Conservation (phyloP, 2,888 invertebrate species). For the Tenthredo amoena region DNA sequence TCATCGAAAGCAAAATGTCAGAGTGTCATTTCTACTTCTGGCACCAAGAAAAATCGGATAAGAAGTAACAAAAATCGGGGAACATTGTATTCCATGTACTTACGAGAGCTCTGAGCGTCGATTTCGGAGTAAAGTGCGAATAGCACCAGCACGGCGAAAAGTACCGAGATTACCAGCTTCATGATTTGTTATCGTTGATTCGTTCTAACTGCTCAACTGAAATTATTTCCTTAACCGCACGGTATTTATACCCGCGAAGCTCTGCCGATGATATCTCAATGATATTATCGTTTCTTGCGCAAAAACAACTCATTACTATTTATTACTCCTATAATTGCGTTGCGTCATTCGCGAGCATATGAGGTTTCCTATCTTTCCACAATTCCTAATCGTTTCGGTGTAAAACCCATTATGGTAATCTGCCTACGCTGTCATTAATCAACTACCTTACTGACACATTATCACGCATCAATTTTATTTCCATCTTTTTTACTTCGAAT, state of each 20-base stretch:
- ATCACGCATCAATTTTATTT: background rate
- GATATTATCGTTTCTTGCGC: background rate
- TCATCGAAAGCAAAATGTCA: background rate
- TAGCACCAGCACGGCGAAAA: conserved; percentile 11
- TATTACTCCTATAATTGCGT: background rate
- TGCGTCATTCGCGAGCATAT: background rate
- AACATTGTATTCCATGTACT: background rate
- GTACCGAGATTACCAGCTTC: background rate
- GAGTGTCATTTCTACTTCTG: background rate
- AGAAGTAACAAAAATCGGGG: background rate
- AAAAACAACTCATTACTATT: background rate
- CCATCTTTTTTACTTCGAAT: background rate
- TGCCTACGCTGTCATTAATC: background rate
- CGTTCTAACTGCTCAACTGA: background rate
- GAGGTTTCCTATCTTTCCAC: background rate
- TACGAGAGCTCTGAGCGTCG: background rate
- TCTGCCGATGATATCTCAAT: background rate
- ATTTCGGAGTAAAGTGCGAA: conserved; percentile 33
- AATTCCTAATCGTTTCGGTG: background rate
- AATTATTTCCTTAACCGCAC: background rate
- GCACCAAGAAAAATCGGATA: background rate
- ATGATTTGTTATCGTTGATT: conserved; percentile 11
- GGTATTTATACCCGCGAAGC: background rate
- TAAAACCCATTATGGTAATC: background rate
- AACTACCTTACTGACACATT: background rate